Percentiles rank a stretch among this genome's conserved stretches.
These are phyloP conservation scores for Tichodroma muraria DNA, from an alignment of 2,113 vertebrate species.

Conservation along the genomic window DNA sequence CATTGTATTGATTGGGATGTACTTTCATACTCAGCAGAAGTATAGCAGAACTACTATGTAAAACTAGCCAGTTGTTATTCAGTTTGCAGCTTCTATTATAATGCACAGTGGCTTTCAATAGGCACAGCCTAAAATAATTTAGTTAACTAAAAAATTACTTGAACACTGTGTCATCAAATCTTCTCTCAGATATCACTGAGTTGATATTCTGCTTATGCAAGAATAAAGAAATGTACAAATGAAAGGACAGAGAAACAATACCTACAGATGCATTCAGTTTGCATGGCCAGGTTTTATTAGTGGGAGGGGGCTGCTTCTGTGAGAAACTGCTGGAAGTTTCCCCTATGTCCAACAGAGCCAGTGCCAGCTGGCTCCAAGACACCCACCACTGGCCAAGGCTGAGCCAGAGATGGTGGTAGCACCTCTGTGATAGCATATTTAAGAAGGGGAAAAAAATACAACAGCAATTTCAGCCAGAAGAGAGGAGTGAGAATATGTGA, in stretches of 20 bases:
- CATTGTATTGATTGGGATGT: not conserved
- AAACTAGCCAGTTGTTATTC: not conserved
- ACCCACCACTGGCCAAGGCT: not conserved
- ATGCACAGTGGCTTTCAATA: not conserved
- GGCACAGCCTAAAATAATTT: not conserved
- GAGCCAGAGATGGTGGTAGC: not conserved
- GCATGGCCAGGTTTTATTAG: not conserved
- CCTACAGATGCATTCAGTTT: not conserved
- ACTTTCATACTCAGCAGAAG: not conserved
- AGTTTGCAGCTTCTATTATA: not conserved
- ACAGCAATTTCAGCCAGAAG: not conserved
- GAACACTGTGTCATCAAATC: not conserved
- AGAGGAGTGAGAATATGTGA: not conserved
- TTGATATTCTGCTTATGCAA: not conserved
- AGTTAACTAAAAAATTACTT: not conserved
- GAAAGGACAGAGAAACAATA: not conserved
- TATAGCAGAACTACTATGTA: not conserved
- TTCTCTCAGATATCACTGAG: not conserved
- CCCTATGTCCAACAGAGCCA: not conserved
- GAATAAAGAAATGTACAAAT: not conserved
- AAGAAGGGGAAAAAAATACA: not conserved
- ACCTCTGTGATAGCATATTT: not conserved
- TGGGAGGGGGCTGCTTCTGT: not conserved
- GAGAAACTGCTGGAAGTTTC: not conserved
- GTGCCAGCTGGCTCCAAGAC: not conserved